A percentile compares a stretch with the other conserved stretches of the same genome.
phyloP scores from a whole-genome alignment of 2,888 invertebrate species.

The Nephrotoma guestfalica region DNA sequence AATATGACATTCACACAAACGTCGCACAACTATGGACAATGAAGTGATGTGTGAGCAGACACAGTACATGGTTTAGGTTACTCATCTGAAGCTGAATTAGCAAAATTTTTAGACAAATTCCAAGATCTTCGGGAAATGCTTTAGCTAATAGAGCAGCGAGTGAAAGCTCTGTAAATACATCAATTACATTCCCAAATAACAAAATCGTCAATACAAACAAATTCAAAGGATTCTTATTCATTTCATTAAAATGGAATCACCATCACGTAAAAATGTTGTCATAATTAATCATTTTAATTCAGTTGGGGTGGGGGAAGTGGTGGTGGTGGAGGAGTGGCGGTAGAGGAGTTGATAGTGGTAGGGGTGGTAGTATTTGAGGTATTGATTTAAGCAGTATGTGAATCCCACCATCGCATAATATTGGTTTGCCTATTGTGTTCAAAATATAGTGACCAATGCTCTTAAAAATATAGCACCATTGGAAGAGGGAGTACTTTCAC shows the following conservation, averaged over 20 bases:
- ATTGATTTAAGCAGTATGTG: conserved; percentile 14
- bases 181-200: conserved; percentile 76
- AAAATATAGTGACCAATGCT: background rate
- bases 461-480: background rate
- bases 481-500: conserved; percentile 15
- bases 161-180: conserved; percentile 59
- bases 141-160: conserved; percentile 47
- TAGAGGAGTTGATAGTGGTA: conserved; percentile 12
- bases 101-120: conserved; percentile 96
- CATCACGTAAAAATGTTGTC: conserved; percentile 25
- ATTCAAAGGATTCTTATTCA: conserved; percentile 39
- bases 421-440: background rate
- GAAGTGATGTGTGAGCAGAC: conserved; percentile 94
- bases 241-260: conserved; percentile 34
- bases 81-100: conserved; percentile 84
- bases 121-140: conserved; percentile 81
- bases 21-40: conserved; percentile 97
- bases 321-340: conserved; percentile 12
- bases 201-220: conserved; percentile 42
- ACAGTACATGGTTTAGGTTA: conserved; percentile 95
- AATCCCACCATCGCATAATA: background rate
- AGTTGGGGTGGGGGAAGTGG: conserved; percentile 9
- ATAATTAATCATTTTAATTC: background rate
- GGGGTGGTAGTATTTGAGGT: conserved; percentile 12
- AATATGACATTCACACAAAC: conserved; percentile 99